These are phyloP conservation scores for Macrophya annulata DNA, from an alignment of 2,888 invertebrate genomes.

Conservation along the genomic window DNA sequence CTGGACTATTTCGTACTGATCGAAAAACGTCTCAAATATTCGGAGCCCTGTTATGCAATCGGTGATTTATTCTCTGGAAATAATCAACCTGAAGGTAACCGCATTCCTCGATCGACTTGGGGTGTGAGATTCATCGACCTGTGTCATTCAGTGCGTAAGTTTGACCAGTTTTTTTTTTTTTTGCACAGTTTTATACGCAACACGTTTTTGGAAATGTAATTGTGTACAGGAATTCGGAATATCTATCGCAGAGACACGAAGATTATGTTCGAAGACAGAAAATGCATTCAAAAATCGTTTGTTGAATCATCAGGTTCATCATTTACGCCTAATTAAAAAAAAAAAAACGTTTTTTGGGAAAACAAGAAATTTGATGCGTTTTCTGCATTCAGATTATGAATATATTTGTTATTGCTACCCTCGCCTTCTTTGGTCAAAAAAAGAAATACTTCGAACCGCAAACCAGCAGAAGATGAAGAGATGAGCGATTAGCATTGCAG, in stretches of 20 bases:
- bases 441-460: conserved; percentile 3
- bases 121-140: neutral
- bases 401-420: neutral
- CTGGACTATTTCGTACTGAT: neutral
- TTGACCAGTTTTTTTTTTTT: neutral
- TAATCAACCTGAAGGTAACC: neutral
- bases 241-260: neutral
- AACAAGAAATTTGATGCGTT: neutral
- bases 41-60: neutral
- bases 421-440: neutral
- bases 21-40: neutral
- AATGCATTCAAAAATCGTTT: neutral
- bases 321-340: neutral
- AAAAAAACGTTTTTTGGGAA: neutral
- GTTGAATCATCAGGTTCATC: neutral
- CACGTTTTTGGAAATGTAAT: neutral
- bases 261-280: neutral
- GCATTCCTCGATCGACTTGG: conserved; percentile 15
- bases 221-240: neutral
- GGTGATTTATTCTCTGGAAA: neutral
- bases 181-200: neutral
- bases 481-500: conserved; percentile 38
- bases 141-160: conserved; percentile 19
- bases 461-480: neutral
- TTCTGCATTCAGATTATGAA: neutral